A percentile compares a stretch with the other conserved stretches of the same genome.
phyloP scores from a whole-genome alignment of 2,888 invertebrate genomes.

The Euproctis similis region DNA sequence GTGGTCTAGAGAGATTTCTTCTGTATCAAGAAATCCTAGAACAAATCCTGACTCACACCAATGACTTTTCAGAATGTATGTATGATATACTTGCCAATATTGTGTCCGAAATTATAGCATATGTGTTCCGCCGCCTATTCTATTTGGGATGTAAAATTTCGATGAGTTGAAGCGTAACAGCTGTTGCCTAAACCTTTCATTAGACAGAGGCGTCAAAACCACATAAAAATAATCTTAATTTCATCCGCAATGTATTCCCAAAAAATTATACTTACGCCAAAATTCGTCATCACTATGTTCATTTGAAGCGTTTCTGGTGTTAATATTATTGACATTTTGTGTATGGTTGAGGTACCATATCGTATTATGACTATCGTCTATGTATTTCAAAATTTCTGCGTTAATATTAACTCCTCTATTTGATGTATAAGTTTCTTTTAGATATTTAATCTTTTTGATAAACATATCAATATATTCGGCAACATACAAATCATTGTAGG shows the following conservation, averaged over 20 bases:
- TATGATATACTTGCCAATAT: neutral
- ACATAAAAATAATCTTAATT: too few relatives aligned
- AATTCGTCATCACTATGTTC: constrained; percentile 32
- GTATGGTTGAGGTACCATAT: constrained; percentile 1
- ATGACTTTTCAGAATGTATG: neutral
- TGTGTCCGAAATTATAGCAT: neutral
- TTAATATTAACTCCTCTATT: constrained; percentile 24
- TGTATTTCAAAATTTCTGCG: constrained; percentile 20
- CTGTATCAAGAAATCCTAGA: neutral
- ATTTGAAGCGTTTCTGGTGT: constrained; percentile 6
- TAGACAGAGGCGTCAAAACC: too few relatives aligned
- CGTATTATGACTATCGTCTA: constrained; percentile 8
- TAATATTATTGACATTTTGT: neutral
- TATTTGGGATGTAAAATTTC: too few relatives aligned
- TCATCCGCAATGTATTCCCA: neutral
- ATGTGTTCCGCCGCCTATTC: too few relatives aligned
- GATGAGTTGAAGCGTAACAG: too few relatives aligned
- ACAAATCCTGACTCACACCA: neutral
- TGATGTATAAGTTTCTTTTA: constrained; percentile 27
- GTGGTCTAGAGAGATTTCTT: too few relatives aligned
- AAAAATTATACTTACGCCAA: constrained; percentile 40
- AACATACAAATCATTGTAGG: constrained; percentile 21
- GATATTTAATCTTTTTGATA: constrained; percentile 26
- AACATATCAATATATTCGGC: constrained; percentile 27
- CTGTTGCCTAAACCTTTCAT: too few relatives aligned